Conservation (phyloP, 2,113 vertebrate species). For the Otocyon megalotis region DNA sequence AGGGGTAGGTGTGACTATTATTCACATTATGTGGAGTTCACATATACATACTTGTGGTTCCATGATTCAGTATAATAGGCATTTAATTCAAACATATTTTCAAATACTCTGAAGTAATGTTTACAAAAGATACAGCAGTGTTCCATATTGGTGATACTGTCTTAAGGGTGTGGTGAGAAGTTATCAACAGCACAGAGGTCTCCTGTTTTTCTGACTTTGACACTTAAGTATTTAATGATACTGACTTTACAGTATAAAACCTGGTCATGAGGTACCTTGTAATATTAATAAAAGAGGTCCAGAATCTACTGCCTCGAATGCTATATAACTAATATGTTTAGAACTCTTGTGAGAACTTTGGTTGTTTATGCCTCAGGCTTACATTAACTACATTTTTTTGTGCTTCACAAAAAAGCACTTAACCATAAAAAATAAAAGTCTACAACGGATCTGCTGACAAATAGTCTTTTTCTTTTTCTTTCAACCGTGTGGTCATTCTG, state of each 20-base stretch:
- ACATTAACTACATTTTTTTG: not conserved
- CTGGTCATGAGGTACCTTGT: not conserved
- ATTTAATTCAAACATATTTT: conserved; percentile 4
- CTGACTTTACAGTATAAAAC: not conserved
- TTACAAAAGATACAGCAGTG: not conserved
- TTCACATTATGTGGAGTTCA: not conserved
- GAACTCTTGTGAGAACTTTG: not conserved
- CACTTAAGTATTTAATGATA: not conserved
- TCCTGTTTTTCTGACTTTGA: not conserved
- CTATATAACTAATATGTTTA: not conserved
- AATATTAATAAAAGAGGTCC: not conserved
- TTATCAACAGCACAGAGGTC: not conserved
- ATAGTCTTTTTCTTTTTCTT: not conserved
- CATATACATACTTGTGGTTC: not conserved
- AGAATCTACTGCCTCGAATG: not conserved
- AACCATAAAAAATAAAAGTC: conserved; percentile 3
- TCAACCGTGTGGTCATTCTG: not conserved
- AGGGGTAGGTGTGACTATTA: not conserved
- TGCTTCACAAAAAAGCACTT: not conserved
- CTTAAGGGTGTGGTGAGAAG: not conserved
- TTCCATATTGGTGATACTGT: not conserved
- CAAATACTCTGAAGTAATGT: not conserved
- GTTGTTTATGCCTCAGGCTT: not conserved
- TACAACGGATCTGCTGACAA: not conserved
- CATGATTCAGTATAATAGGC: not conserved